phyloP scores from a whole-genome alignment of 2,797 vertebrate species.

The Cuculus canorus region DNA sequence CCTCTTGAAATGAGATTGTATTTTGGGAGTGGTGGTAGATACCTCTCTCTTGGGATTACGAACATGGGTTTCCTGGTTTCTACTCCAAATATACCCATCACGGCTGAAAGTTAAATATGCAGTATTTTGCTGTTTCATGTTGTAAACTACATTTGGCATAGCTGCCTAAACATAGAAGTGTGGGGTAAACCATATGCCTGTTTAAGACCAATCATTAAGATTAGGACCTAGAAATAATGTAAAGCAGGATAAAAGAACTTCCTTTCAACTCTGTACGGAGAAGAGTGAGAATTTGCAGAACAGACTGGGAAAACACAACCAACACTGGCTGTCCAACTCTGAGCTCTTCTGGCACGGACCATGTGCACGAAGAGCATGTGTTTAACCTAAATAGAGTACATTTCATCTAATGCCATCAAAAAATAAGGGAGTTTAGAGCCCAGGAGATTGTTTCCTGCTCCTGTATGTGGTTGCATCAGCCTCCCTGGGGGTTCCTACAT shows the following conservation, averaged over 20 bases:
- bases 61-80: background rate
- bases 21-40: background rate
- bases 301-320: background rate
- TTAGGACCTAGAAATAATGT: background rate
- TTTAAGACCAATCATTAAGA: background rate
- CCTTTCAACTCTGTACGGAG: fast-evolving
- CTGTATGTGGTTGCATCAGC: background rate
- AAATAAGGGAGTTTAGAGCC: background rate
- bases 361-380: fast-evolving
- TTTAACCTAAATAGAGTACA: fast-evolving
- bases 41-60: background rate
- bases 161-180: too few relatives aligned
- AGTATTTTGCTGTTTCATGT: background rate
- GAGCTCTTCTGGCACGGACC: fast-evolving
- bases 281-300: background rate
- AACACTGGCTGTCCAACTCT: background rate
- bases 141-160: background rate
- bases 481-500: fast-evolving
- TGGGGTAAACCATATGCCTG: background rate
- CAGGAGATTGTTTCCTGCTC: background rate
- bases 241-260: background rate
- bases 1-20: background rate
- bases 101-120: background rate
- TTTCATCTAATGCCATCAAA: too few relatives aligned
- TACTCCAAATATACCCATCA: background rate